Percentiles rank a stretch among this genome's conserved stretches.
These are phyloP conservation scores for Pararge aegeria DNA, from an alignment of 1,140 invertebrate genomes.

Conservation along the genomic window DNA sequence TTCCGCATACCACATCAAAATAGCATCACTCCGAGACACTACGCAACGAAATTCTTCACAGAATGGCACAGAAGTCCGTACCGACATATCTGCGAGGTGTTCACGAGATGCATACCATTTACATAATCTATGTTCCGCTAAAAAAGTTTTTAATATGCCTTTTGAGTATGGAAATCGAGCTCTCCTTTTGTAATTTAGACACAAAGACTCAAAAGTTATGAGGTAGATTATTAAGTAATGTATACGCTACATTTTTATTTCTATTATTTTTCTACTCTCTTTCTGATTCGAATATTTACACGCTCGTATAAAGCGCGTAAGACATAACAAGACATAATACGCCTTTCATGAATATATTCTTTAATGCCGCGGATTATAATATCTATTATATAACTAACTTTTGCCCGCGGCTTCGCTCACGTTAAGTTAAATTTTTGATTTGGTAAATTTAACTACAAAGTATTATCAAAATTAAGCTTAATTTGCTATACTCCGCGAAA, in stretches of 20 bases:
- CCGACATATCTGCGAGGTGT: conserved; percentile 23
- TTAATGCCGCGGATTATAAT: no score
- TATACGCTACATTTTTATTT: not conserved
- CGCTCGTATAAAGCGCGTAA: no score
- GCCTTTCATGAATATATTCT: no score
- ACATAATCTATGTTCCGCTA: conserved; percentile 17
- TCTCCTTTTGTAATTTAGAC: conserved; percentile 5
- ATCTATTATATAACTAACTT: no score
- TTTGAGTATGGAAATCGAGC: conserved; percentile 1
- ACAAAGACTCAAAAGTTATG: not conserved
- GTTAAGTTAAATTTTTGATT: no score
- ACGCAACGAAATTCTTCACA: conserved; percentile 25
- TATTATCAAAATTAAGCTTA: no score
- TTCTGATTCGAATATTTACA: no score
- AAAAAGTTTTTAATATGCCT: conserved; percentile 11
- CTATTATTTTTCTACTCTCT: no score
- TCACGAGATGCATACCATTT: conserved; percentile 19
- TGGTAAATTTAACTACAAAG: no score
- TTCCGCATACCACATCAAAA: not conserved
- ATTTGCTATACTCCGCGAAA: no score
- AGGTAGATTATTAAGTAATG: not conserved
- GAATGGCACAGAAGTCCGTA: conserved; percentile 18
- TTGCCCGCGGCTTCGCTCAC: no score
- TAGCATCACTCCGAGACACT: not conserved
- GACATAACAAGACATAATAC: no score